Base-by-base conservation (phyloP, 2,888 invertebrate genomes). In the Neria commutata region DNA sequence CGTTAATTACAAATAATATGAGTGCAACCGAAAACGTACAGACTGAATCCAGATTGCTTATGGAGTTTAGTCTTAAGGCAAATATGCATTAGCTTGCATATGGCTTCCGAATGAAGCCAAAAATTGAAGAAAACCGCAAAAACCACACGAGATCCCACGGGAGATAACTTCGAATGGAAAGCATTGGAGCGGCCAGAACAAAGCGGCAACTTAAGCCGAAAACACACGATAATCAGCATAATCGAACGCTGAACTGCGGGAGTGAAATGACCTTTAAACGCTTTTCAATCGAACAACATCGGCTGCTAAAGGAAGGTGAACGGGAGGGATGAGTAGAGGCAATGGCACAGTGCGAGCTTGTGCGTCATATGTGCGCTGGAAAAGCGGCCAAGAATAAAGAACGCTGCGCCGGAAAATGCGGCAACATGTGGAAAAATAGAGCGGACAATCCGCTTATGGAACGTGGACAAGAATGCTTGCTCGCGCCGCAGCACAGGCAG, bases 191-290 rank as follows among this genome's bases (percentile, higher is more conserved):
- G 21, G 5, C n/a, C n/a, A n/a, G 16, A 53, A 47, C 23, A 58
- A 48, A 52, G 45, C 49, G 25, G 33, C 29, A 58, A 58, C 40
- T 58, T 58, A 58, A 58, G 54, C 50, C 46, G 50, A 58, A 58
- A 58, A 58, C 54, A 58, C 54, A 50, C 33, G 76, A 74, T 74
- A 74, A 74, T 76, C 75, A 75, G 61, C 58, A 71, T 74, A 76
- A 74, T 74, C 74, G 76, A 69, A 65, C 75, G 67, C 63, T 75
- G 76, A 72, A 71, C 75, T 70, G 62, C 17, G 25, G 2, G 52
- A 10, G 25, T 11, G 21, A n/a, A 46, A 46, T 48, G 21, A 53
- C 47, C 42, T 42, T 42, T 47, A 53, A 53, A 26, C 24, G 37
- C 21, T 51, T 29, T 58, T 21, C 48, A 53, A 58, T 25, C 17